Conservation (phyloP, 1,140 invertebrate genomes). For the Zaprionus camerounensis region DNA sequence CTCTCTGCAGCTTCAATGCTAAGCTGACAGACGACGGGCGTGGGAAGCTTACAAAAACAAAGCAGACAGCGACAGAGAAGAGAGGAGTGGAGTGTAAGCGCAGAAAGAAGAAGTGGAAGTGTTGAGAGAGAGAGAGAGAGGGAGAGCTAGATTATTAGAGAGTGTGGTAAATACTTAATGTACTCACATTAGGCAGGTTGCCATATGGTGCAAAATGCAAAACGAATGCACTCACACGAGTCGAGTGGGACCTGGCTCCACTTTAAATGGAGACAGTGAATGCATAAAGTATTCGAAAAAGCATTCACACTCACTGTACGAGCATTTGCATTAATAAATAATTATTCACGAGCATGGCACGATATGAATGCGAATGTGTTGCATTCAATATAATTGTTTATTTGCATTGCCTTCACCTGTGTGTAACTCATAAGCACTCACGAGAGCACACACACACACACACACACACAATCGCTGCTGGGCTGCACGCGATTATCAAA, state of each 20-base stretch:
- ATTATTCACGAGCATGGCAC: background rate
- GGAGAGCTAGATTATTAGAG: background rate
- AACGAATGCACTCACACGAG: conserved; percentile 15
- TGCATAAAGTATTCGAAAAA: conserved; percentile 7
- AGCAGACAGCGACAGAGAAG: background rate
- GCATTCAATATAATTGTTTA: conserved; percentile 35
- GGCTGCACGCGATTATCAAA: conserved; percentile 74
- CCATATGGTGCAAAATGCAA: conserved; percentile 23
- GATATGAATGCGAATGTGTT: conserved; percentile 18
- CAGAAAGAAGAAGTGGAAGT: background rate
- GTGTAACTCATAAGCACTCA: background rate
- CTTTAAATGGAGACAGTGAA: conserved; percentile 21
- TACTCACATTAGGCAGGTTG: conserved; percentile 6
- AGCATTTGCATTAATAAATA: conserved; percentile 22
- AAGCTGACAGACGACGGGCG: conserved; percentile 23
- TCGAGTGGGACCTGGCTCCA: conserved; percentile 3
- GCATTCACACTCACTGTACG: conserved; percentile 14
- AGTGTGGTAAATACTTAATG: background rate
- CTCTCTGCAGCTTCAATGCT: conserved; percentile 24
- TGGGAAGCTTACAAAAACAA: conserved; percentile 29
- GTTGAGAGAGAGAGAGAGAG: background rate
- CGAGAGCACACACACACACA: background rate
- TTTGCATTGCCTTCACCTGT: conserved; percentile 4
- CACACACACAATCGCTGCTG: conserved; percentile 7
- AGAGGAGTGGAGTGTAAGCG: background rate